phyloP scores from a whole-genome alignment of 2,113 vertebrate species.

The Phrynosoma blainvillii region DNA sequence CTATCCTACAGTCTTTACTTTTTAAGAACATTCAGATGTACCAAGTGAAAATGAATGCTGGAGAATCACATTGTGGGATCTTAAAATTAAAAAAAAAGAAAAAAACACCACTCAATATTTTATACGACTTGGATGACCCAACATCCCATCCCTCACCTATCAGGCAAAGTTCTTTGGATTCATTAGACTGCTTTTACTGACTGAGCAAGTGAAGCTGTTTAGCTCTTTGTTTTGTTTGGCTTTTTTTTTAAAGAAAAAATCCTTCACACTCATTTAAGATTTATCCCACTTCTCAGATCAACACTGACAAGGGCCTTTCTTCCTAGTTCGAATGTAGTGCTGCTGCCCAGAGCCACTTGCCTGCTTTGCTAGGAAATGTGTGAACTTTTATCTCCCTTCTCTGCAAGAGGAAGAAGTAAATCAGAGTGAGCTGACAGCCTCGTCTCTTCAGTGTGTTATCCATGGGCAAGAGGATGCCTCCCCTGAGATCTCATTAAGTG shows the following conservation, averaged over 20 bases:
- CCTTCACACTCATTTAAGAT: background rate
- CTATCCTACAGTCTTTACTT: background rate
- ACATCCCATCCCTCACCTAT: background rate
- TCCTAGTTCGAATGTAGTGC: background rate
- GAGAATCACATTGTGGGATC: background rate
- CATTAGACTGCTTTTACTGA: background rate
- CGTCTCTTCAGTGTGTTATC: conserved; percentile 55
- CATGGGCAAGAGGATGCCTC: conserved; percentile 49
- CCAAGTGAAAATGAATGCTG: background rate
- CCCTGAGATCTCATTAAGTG: conserved; percentile 66
- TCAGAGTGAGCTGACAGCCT: conserved; percentile 54
- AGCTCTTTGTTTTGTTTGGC: background rate
- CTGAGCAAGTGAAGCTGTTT: background rate
- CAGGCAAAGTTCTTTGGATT: background rate
- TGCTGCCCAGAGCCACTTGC: conserved; percentile 20
- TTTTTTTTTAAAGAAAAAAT: background rate
- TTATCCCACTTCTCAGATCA: background rate
- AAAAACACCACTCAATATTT: background rate
- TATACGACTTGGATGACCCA: background rate
- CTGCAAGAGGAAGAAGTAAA: conserved; percentile 51
- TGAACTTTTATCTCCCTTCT: conserved; percentile 56
- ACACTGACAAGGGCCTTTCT: conserved; percentile 5
- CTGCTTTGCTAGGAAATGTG: conserved; percentile 13
- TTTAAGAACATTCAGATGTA: background rate
- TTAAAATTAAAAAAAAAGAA: background rate